Base-by-base conservation (phyloP, 2,797 vertebrate genomes). In the Hybognathus amarus region DNA sequence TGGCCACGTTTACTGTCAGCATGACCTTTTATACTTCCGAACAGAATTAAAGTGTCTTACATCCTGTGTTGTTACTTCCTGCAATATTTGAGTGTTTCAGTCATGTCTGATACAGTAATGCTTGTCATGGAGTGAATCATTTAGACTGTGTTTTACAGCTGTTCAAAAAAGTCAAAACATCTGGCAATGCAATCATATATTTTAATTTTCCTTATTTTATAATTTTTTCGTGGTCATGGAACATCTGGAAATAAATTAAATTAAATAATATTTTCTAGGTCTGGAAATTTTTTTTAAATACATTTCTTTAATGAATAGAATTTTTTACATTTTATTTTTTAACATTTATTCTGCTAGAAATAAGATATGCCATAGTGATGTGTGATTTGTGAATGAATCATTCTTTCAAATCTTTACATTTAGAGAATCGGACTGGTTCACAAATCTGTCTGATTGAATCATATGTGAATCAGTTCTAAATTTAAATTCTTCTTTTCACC, bases 51-150 rank as follows among this genome's bases (percentile, higher is more conserved):
- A 13, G 12, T 15, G 6, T 50, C 4, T 36, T 18, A 50, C 69
- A 24, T 81, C 40, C 40, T 81, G 52, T 67, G 12, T 70, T 22
- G 77, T 30, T 42, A 42, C 24, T 69, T 79, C 36, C 64, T 79
- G 33, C 13, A 64, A 64, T 63, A 5, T 27, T 33, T n/a, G 20
- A 67, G 30, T 38, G 2, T 67, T 68, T 54, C 22, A 38, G 13
- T 68, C 22, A 40, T 27, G 33, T 33, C 10, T 79, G 30, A 38
- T 79, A 24, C 4, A 8, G 22, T 27, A 54, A 54, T 1, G 18
- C 22, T 27, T 63, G 38, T 63, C 20, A 73, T 18, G 13, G 2
- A 9, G 6, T 61, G 18, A 45, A 45, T 30, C 12, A 5, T 3
- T 63, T 15, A 61, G 24, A 22, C 52, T 54, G 0, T 20, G 8